Evolutionary conservation across 2,888 invertebrate genomes (phyloP), one percentile per base, ranked within the genome.

Genomic region (Pycnomerus fuliginosus): DNA sequence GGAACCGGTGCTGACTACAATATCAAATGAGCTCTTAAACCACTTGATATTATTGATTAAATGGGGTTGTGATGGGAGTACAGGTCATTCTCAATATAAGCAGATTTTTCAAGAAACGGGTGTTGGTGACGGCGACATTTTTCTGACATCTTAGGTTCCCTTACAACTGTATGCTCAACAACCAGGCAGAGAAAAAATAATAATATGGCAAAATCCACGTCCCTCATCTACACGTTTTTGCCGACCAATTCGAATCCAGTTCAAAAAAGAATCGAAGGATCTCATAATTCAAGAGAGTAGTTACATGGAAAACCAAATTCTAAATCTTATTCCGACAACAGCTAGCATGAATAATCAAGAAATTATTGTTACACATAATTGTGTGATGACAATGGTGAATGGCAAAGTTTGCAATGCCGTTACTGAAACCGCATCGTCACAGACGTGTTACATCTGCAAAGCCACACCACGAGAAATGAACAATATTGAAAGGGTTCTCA

Each of bases 211-310:
- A 44, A 65, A 64, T 39, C 60, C 60, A 16, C 48, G 46, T 5
- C 60, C 62, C 13, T 62, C 60, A 3, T 63, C 61, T 12, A 46
- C 57, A 2, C 29, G 60, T 34, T 63, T 44, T 43, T 64, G 61
- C 38, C 49, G 62, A 3, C 60, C 59, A 10, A 61, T 64, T 11
- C 35, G 60, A 30, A 50, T 65, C 11, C 27, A 55, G 29, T 64
- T 62, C 48, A 44, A 52, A 1, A 47, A 56, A 33, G 58, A 61
- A 47, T 48, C 52, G 20, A 29, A 32, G 7, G 56, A 61, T 44
- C 31, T 63, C n/a, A 62, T 57, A 14, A 54, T 51, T 3, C 50
- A 56, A 43, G 58, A 56, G 53, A 56, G 57, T 2, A 33, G 31
- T 4, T 52, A 53, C 34, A 31, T 60, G 10, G 33, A 54, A 43